Base-by-base conservation (phyloP, 2,797 vertebrate species). In the Clarias pachynema region DNA sequence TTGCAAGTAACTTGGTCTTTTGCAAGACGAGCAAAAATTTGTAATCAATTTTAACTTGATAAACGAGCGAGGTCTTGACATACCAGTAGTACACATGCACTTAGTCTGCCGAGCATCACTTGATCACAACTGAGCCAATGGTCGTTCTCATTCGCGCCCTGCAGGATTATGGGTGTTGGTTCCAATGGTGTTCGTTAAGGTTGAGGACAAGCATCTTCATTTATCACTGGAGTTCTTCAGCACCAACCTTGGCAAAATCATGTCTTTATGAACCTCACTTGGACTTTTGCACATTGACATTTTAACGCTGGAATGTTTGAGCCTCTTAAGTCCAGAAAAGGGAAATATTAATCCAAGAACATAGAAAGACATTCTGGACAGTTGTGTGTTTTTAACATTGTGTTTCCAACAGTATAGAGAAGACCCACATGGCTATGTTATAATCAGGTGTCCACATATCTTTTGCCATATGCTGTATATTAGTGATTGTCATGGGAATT, bases 401-500 rank as follows among this genome's bases (percentile, higher is more conserved):
- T 57, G 26, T 14, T 49, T 49, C 15, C 44, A 56, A 56, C 20
- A n/a, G 16, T 73, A 49, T 73, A 6, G 70, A 24, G n/a, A 72
- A 40, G 69, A 72, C n/a, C n/a, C 15, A 73, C 70, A 74, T 74
- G 18, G 18, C 5, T n/a, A 75, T 20, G n/a, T 20, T 31, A 18
- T 75, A 24, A 16, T 56, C 15, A 56, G 73, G 6, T 53, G 12
- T 73, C 37, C 5, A 26, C 24, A 53, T 73, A 29, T 24, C 8
- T 74, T 73, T 75, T 16, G 9, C 49, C 16, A 77, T 14, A 24
- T 7, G 3, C 56, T 37, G 83, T 84, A 75, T 79, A 60, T 85
- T 81, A 81, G 60, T 74, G 53, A 24, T 82, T 84, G 81, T 78
- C 44, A 20, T 62, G 72, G 78, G 84, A 84, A 89, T 84, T 84